Evolutionary conservation across 2,888 invertebrate species (phyloP).

Genomic region (Melinaea marsaeus): DNA sequence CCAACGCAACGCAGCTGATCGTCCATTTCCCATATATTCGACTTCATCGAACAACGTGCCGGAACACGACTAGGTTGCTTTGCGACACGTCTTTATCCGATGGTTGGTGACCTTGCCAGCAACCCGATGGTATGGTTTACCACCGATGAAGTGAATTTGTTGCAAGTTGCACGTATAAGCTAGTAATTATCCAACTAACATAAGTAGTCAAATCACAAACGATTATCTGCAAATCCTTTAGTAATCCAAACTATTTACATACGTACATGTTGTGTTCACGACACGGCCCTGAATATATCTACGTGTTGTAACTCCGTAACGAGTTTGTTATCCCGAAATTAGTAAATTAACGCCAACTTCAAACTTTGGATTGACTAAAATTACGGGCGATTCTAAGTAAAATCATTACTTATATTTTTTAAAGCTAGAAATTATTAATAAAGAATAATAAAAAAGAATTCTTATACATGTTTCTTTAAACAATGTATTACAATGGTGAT

Average conservation of each 20-base stretch:
- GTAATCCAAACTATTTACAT: not conserved
- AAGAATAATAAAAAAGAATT: not conserved
- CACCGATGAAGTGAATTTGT: too few species aligned
- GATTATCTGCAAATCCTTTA: not conserved
- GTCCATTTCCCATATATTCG: too few species aligned
- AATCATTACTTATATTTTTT: not conserved
- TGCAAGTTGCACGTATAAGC: too few species aligned
- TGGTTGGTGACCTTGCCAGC: too few species aligned
- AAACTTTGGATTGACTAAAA: constrained; percentile 2
- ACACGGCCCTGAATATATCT: not conserved
- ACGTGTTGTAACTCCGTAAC: not conserved
- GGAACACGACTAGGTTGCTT: too few species aligned
- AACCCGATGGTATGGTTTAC: too few species aligned
- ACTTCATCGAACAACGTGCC: too few species aligned
- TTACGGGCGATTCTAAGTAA: not conserved
- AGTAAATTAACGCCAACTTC: constrained; percentile 2
- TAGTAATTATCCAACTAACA: not conserved
- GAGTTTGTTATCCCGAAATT: not conserved
- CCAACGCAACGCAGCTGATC: too few species aligned
- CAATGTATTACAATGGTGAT: too few species aligned
- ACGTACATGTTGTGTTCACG: not conserved
- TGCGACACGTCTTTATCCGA: too few species aligned
- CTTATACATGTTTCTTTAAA: too few species aligned
- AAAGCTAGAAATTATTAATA: not conserved
- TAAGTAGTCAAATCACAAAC: not conserved